Evolutionary conservation across 1,140 invertebrate species (phyloP).

Genomic region (Araneus ventricosus): DNA sequence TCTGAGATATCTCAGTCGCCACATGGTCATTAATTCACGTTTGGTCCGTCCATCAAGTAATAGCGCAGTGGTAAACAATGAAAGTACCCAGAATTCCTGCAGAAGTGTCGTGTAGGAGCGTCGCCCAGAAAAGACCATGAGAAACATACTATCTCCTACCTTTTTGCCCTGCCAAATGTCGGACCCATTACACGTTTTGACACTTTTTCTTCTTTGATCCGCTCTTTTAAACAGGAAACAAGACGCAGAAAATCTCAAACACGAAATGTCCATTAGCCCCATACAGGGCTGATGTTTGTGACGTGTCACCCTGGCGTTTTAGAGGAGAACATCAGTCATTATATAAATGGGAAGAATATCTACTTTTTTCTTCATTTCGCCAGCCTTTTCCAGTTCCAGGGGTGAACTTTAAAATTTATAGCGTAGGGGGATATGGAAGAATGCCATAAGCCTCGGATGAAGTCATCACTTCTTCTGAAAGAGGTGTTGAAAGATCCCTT

Average conservation of each 20-base stretch:
- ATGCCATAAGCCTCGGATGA: neutral
- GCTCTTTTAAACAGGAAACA: constrained; percentile 65
- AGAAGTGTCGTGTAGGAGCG: neutral
- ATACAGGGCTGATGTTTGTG: constrained; percentile 55
- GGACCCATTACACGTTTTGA: constrained; percentile 68
- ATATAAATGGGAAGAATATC: constrained; percentile 64
- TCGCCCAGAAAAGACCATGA: neutral
- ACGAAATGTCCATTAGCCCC: constrained; percentile 67
- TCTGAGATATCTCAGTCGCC: neutral
- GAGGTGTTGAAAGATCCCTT: neutral
- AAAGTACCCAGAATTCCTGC: neutral
- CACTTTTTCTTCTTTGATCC: constrained; percentile 65
- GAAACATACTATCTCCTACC: neutral
- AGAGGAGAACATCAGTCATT: constrained; percentile 61
- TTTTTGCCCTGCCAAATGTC: constrained; percentile 35
- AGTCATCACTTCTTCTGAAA: constrained; percentile 29
- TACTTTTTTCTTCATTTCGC: constrained; percentile 7
- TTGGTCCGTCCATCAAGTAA: neutral
- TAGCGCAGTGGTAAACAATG: neutral
- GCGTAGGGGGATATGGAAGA: constrained; percentile 19
- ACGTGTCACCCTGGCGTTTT: constrained; percentile 58
- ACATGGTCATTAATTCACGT: constrained; percentile 10
- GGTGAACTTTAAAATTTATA: constrained; percentile 53
- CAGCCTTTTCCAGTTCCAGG: neutral
- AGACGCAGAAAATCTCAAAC: constrained; percentile 59